phyloP scores from a whole-genome alignment of 2,797 vertebrate genomes.

The Psittacula echo region DNA sequence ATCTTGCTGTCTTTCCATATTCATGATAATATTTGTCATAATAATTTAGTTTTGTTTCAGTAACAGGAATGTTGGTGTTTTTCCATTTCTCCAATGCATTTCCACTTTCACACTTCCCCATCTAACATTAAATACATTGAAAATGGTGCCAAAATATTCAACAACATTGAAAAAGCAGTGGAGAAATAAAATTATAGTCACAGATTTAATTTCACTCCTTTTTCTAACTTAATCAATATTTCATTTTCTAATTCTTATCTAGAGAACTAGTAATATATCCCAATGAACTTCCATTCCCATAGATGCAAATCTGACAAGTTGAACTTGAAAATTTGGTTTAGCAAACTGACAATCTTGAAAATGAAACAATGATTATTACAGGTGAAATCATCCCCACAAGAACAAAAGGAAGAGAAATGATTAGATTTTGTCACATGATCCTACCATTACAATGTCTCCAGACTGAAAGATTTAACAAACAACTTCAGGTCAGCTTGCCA shows the following conservation, averaged over 20 bases:
- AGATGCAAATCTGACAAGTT: neutral
- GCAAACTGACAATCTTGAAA: neutral
- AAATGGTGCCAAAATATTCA: slow-evolving; percentile 49
- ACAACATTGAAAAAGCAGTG: neutral
- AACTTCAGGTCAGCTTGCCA: neutral
- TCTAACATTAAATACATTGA: slow-evolving; percentile 35
- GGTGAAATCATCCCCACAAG: neutral
- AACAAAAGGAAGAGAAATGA: neutral
- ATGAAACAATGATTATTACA: neutral
- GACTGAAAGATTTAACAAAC: neutral
- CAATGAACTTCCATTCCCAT: neutral
- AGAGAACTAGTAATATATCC: neutral
- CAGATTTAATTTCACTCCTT: neutral
- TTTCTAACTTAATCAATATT: slow-evolving; percentile 39
- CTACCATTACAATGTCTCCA: neutral
- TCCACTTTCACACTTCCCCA: slow-evolving; percentile 55
- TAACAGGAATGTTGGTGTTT: slow-evolving; percentile 22
- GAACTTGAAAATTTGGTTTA: neutral
- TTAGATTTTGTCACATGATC: neutral
- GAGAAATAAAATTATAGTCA: slow-evolving; percentile 6
- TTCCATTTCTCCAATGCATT: slow-evolving; percentile 37
- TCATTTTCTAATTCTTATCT: neutral
- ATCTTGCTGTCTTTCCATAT: slow-evolving; percentile 52
- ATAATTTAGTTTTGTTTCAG: slow-evolving; percentile 63
- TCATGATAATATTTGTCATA: slow-evolving; percentile 57